These are phyloP conservation scores for Drosophila anomalata DNA, from an alignment of 2,888 invertebrate species.

Conservation along the genomic window DNA sequence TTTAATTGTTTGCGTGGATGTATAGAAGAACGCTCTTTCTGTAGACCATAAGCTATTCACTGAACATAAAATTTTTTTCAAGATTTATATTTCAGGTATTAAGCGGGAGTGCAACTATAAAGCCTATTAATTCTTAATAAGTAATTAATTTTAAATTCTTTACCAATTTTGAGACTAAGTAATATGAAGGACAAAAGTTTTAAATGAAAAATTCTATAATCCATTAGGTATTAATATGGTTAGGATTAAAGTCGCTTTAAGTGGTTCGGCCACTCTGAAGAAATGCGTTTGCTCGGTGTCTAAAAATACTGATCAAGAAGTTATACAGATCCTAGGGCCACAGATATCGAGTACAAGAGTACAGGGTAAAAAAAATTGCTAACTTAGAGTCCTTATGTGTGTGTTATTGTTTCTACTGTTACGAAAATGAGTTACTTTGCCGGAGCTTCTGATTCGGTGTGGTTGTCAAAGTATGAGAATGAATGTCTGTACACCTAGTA, in stretches of 20 bases:
- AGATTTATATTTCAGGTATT: no score
- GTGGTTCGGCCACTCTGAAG: neutral
- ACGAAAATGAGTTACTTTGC: slow-evolving; percentile 5
- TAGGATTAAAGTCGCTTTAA: neutral
- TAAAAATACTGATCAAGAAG: no score
- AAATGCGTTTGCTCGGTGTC: neutral
- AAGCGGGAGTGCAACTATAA: no score
- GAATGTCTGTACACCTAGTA: slow-evolving; percentile 42
- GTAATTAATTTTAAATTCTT: no score
- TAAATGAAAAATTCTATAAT: neutral
- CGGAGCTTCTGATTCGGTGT: slow-evolving; percentile 30
- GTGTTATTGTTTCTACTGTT: neutral
- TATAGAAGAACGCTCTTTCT: no score
- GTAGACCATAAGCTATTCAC: no score
- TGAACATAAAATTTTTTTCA: no score
- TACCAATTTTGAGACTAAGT: no score
- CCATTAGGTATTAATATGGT: neutral
- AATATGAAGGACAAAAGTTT: no score
- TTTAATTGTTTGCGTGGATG: neutral
- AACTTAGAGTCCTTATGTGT: neutral
- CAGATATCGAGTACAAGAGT: neutral
- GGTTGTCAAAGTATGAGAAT: slow-evolving; percentile 29
- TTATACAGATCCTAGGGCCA: no score
- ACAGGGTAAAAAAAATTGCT: neutral
- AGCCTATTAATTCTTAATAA: no score